phyloP scores from a whole-genome alignment of 2,113 vertebrate genomes.

The Dipodomys stephensi region DNA sequence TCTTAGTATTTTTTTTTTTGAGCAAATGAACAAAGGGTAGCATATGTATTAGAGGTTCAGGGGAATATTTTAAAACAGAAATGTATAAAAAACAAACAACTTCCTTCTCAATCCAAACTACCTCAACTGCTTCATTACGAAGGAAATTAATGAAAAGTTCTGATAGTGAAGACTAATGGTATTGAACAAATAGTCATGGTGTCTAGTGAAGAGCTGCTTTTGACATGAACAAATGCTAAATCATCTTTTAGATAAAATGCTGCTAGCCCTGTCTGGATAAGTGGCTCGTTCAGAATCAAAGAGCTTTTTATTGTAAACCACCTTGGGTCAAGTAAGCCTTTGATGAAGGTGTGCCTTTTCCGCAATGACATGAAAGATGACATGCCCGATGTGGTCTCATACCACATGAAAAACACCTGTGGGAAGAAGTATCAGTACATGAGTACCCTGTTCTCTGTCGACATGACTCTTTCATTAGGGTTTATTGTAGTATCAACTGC shows the following conservation, averaged over 20 bases:
- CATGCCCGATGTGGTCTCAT: constrained; percentile 31
- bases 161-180: background rate
- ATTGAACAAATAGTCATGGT: background rate
- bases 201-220: background rate
- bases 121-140: background rate
- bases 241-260: background rate
- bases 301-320: constrained; percentile 25
- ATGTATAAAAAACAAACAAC: background rate
- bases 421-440: constrained; percentile 46
- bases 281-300: background rate
- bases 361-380: constrained; percentile 28
- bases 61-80: background rate
- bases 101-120: no score
- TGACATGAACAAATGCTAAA: background rate
- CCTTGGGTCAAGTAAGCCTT: constrained; percentile 47
- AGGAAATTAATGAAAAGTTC: background rate
- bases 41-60: background rate
- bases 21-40: background rate
- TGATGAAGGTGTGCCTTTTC: constrained; percentile 63
- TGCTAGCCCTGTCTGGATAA: background rate
- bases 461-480: constrained; percentile 52
- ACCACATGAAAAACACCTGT: constrained; percentile 69
- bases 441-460: background rate
- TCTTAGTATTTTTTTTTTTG: background rate
- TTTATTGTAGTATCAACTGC: constrained; percentile 19